These are phyloP conservation scores for Probosciger aterrimus DNA, from an alignment of 2,113 vertebrate species.

Conservation along the genomic window DNA sequence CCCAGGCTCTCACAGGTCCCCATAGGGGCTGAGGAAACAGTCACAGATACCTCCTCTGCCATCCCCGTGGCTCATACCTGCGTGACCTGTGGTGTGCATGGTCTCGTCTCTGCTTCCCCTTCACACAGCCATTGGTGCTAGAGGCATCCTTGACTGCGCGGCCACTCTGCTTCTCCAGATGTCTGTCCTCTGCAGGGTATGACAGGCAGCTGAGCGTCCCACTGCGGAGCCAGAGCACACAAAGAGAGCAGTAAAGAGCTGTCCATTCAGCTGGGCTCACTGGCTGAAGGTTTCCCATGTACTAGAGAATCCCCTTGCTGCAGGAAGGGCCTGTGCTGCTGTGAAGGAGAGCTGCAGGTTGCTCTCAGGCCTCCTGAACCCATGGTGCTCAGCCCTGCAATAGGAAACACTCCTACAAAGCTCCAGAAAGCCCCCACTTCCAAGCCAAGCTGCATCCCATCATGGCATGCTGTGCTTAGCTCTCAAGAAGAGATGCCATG, in stretches of 20 bases:
- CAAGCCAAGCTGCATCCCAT: neutral
- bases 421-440: neutral
- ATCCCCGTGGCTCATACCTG: constrained; percentile 70
- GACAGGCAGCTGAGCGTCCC: constrained; percentile 70
- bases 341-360: neutral
- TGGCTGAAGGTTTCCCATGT: accelerated
- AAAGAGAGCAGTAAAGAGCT: neutral
- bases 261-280: accelerated
- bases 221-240: constrained; percentile 2
- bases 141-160: constrained; percentile 31
- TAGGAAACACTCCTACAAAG: neutral
- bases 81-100: constrained; percentile 59
- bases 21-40: neutral
- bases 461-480: accelerated
- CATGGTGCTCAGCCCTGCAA: accelerated
- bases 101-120: constrained; percentile 72
- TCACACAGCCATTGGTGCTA: constrained; percentile 70
- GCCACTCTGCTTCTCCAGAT: constrained; percentile 27
- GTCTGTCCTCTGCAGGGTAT: constrained; percentile 57
- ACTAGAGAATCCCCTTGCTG: neutral
- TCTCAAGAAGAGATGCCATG: neutral
- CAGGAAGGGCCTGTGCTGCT: neutral
- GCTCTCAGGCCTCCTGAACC: neutral
- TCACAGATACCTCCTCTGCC: accelerated
- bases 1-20: neutral